Percentiles rank a stretch among this genome's conserved stretches.
These are phyloP conservation scores for Athripsodes cinereus DNA, from an alignment of 2,888 invertebrate species.

Conservation along the genomic window DNA sequence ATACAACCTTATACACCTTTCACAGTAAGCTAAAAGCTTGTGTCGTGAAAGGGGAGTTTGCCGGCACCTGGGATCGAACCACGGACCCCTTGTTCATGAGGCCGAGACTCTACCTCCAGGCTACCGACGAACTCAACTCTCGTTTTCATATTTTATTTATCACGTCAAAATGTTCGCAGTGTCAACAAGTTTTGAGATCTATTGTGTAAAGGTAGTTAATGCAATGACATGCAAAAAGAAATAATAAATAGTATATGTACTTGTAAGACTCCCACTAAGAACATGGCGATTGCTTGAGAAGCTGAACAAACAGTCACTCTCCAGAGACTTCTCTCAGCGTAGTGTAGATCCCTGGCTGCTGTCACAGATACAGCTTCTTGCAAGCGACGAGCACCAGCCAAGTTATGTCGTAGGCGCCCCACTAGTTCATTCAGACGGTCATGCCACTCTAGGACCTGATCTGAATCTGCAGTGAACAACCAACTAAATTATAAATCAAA, in stretches of 20 bases:
- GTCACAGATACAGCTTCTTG: slow-evolving; percentile 49
- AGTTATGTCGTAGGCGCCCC: slow-evolving; percentile 53
- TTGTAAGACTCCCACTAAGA: slow-evolving; percentile 21
- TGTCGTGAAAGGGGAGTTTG: too few relatives aligned
- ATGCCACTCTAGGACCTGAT: slow-evolving; percentile 9
- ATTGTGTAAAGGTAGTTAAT: too few relatives aligned
- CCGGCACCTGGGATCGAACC: too few relatives aligned
- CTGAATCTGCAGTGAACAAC: slow-evolving; percentile 1
- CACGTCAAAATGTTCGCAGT: too few relatives aligned
- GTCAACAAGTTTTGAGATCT: too few relatives aligned
- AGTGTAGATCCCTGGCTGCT: slow-evolving; percentile 17
- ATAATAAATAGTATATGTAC: slow-evolving; percentile 5
- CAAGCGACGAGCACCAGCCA: slow-evolving; percentile 56
- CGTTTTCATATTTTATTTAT: too few relatives aligned
- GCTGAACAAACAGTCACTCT: slow-evolving; percentile 17
- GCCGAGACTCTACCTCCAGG: too few relatives aligned
- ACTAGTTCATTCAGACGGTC: slow-evolving; percentile 43
- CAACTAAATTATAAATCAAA: too few relatives aligned
- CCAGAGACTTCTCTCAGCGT: slow-evolving; percentile 16
- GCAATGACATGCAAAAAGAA: neutral
- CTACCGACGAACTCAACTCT: too few relatives aligned
- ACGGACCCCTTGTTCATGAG: too few relatives aligned
- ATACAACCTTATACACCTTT: too few relatives aligned
- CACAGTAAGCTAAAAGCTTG: too few relatives aligned
- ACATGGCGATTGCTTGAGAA: slow-evolving; percentile 16